These are phyloP conservation scores for Tenualosa thibaudeaui DNA, from an alignment of 2,797 vertebrate species.

Conservation along the genomic window DNA sequence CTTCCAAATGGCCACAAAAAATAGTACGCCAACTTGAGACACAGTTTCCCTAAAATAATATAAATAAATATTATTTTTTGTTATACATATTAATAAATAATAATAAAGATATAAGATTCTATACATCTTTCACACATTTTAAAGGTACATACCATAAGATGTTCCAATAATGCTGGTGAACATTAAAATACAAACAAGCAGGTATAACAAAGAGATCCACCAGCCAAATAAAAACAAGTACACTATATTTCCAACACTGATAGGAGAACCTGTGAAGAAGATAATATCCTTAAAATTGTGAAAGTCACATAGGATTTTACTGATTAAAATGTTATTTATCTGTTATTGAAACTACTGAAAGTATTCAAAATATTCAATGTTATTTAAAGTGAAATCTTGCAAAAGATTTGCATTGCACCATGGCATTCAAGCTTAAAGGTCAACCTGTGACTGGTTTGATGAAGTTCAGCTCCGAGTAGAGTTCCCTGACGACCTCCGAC, in stretches of 20 bases:
- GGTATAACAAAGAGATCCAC: conserved; percentile 82
- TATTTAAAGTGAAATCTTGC: neutral
- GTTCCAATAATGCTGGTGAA: conserved; percentile 76
- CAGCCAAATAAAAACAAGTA: conserved; percentile 87
- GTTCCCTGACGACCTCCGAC: conserved; percentile 79
- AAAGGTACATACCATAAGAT: conserved; percentile 76
- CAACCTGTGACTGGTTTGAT: conserved; percentile 73
- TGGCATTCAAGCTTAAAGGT: neutral
- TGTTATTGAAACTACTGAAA: no score
- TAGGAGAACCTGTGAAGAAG: conserved; percentile 69
- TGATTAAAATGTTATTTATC: neutral
- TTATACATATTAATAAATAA: no score
- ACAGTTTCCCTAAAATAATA: conserved; percentile 71
- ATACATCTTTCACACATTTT: neutral
- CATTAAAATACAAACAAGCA: conserved; percentile 77
- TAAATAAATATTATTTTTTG: no score
- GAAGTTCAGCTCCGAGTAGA: conserved; percentile 81
- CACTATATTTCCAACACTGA: conserved; percentile 77
- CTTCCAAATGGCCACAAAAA: conserved; percentile 88
- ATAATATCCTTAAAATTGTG: neutral
- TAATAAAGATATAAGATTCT: no score
- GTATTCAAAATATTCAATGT: neutral
- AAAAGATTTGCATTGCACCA: neutral
- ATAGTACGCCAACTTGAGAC: conserved; percentile 72
- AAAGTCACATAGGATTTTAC: neutral